These are phyloP conservation scores for Gymnorhina tibicen DNA, from an alignment of 2,113 vertebrate genomes.

Conservation along the genomic window DNA sequence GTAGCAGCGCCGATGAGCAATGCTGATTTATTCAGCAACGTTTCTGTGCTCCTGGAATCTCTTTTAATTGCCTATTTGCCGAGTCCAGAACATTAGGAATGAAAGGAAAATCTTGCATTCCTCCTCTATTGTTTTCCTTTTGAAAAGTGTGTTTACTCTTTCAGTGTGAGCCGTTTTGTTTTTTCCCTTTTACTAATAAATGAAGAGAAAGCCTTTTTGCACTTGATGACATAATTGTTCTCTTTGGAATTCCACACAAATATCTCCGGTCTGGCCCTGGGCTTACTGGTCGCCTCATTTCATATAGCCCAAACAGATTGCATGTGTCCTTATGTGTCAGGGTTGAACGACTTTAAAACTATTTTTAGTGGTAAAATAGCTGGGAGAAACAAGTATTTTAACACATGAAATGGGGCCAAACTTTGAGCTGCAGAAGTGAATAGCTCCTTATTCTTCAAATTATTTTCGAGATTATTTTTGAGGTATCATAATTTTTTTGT, in stretches of 20 bases:
- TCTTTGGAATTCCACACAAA: background rate
- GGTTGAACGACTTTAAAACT: background rate
- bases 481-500: background rate
- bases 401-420: background rate
- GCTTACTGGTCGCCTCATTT: background rate
- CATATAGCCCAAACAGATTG: background rate
- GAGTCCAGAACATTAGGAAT: background rate
- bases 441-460: background rate
- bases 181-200: background rate
- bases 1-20: background rate
- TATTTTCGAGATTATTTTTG: background rate
- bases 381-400: conserved; percentile 6
- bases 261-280: background rate
- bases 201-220: background rate
- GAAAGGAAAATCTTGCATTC: background rate
- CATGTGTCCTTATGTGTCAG: background rate
- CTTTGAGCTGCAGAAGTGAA: background rate
- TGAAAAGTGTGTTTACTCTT: background rate
- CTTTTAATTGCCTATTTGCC: background rate
- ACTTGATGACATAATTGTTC: background rate
- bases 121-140: background rate
- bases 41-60: background rate
- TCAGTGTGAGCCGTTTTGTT: background rate
- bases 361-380: conserved; percentile 8
- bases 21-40: background rate